Evolutionary conservation across 2,113 vertebrate genomes (phyloP), one percentile per base, ranked within the genome.

Genomic region (Barbus barbus): DNA sequence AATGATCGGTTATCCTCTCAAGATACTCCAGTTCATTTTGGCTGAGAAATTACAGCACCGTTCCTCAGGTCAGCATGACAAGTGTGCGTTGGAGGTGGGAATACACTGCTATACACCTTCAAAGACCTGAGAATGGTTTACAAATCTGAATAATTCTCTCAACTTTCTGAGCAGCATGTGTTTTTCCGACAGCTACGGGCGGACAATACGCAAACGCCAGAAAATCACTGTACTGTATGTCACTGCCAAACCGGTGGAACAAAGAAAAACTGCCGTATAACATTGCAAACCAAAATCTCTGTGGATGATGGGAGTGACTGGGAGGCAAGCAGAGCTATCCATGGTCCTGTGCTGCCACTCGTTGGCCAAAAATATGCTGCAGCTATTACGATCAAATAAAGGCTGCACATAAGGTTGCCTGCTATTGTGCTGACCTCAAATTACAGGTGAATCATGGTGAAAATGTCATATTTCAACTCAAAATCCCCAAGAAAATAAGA

Each of bases 331-430:
- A 79, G 77, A 79, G 77, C 77, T 79, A 63, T 79, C 77, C 77
- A 79, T 79, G 77, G 77, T 79, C 36, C 77, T 63, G 77, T 63
- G 77, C 77, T 61, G 56, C 56, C 77, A 79, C 77, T 79, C 24
- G 3, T 63, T 79, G 77, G 77, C 38, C 77, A 63, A 63, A 38
- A 63, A 44, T 65, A 79, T 61, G 77, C 36, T 44, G 58, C 58
- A 31, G 72, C 22, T 74, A 26, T 74, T 74, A 28, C 14, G 26
- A 16, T 46, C 72, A 74, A 26, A 48, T 31, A 46, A 36, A 79
- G 56, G 33, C 26, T 58, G 48, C 9, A 77, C 48, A 31, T 31
- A 31, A 33, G 9, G 24, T 14, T 41, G 33, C 46, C 26, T 28
- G 13, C 5, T 53, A 31, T 14, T 6, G 36, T 41, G 20, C 13